Conservation (phyloP, 2,888 invertebrate genomes). For the Drosophila imparisetae region DNA sequence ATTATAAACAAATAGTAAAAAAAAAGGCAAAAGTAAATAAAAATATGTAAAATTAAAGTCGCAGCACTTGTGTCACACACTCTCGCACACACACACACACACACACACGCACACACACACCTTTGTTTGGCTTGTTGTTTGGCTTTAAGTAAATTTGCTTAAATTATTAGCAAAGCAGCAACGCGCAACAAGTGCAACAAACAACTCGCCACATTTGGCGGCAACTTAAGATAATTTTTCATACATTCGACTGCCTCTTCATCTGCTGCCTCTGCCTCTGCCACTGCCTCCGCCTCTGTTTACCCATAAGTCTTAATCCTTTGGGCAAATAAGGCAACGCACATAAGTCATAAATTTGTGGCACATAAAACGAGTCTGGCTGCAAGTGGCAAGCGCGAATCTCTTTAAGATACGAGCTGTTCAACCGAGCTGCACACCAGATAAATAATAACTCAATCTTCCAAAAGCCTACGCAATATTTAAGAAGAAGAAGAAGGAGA, state of each 20-base stretch:
- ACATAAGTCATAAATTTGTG: slow-evolving; percentile 75
- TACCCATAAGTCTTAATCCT: slow-evolving; percentile 64
- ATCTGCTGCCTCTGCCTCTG: neutral
- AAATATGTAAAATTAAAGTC: slow-evolving; percentile 23
- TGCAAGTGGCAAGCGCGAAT: slow-evolving; percentile 23
- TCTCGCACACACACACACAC: slow-evolving; percentile 41
- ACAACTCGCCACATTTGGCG: slow-evolving; percentile 49
- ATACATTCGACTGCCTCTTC: slow-evolving; percentile 1
- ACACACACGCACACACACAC: slow-evolving; percentile 29
- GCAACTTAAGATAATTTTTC: slow-evolving; percentile 58
- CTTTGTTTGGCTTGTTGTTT: slow-evolving; percentile 59
- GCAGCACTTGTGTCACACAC: slow-evolving; percentile 58
- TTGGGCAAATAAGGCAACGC: slow-evolving; percentile 68
- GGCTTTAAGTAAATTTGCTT: slow-evolving; percentile 71
- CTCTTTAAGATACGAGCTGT: slow-evolving; percentile 65
- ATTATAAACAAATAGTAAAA: slow-evolving; percentile 74
- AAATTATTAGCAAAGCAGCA: slow-evolving; percentile 70
- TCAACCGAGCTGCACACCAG: slow-evolving; percentile 57
- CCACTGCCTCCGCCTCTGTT: neutral
- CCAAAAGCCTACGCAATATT: slow-evolving; percentile 42
- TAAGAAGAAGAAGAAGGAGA: neutral
- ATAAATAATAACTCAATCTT: slow-evolving; percentile 77
- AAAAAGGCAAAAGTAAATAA: slow-evolving; percentile 25
- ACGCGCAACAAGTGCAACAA: slow-evolving; percentile 47
- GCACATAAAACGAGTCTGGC: slow-evolving; percentile 60